Conservation (phyloP, 2,888 invertebrate species). For the Dascillus cervinus region DNA sequence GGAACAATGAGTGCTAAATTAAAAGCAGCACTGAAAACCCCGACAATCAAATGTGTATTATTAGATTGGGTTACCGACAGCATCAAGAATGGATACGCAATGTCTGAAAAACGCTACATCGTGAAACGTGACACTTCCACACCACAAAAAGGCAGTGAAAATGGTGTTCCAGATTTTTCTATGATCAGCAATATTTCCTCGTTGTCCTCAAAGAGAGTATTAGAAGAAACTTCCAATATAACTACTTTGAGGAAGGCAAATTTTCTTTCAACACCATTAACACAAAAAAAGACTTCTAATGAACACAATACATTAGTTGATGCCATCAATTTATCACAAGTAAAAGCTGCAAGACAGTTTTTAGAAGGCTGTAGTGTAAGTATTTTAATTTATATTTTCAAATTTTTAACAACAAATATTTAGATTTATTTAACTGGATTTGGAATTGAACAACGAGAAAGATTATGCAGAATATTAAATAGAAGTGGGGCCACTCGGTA, state of each 20-base stretch:
- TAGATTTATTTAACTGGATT: slow-evolving; percentile 67
- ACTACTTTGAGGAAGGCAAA: not conserved
- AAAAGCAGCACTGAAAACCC: slow-evolving; percentile 48
- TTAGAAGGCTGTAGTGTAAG: slow-evolving; percentile 83
- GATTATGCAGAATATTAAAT: slow-evolving; percentile 61
- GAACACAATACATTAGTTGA: slow-evolving; percentile 28
- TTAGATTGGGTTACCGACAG: slow-evolving; percentile 77
- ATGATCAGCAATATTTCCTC: slow-evolving; percentile 41
- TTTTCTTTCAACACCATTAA: slow-evolving; percentile 2
- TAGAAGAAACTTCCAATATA: slow-evolving; percentile 3
- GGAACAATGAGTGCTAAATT: slow-evolving; percentile 67
- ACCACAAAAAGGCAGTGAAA: slow-evolving; percentile 51
- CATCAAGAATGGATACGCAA: slow-evolving; percentile 59
- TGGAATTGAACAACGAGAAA: slow-evolving; percentile 53
- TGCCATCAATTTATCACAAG: slow-evolving; percentile 54
- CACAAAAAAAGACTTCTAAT: slow-evolving; percentile 5
- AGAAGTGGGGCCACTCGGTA: slow-evolving; percentile 78
- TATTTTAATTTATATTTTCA: slow-evolving; percentile 18
- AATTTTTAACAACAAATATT: slow-evolving; percentile 2
- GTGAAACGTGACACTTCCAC: slow-evolving; percentile 60
- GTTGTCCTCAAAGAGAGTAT: not conserved
- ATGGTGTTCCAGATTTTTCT: slow-evolving; percentile 42
- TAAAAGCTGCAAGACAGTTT: slow-evolving; percentile 69
- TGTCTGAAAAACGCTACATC: slow-evolving; percentile 55
- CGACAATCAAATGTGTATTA: slow-evolving; percentile 56